These are phyloP conservation scores for Acanthurus tractus DNA, from an alignment of 2,797 vertebrate species.

Conservation along the genomic window DNA sequence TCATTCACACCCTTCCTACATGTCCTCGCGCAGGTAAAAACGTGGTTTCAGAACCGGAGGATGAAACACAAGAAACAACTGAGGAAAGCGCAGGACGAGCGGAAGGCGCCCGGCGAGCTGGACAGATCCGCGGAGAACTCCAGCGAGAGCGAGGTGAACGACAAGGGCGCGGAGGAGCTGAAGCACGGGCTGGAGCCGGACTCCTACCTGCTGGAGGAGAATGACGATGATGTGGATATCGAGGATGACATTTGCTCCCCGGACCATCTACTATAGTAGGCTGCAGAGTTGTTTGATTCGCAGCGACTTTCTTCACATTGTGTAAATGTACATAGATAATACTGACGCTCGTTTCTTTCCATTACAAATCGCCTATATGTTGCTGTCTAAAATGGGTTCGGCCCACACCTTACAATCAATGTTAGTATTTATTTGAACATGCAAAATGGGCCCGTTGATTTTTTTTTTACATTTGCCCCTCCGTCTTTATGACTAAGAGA, in stretches of 20 bases:
- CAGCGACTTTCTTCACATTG: slow-evolving; percentile 5
- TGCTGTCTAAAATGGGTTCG: background rate
- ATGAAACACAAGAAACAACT: slow-evolving; percentile 99
- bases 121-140: slow-evolving; percentile 87
- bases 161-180: slow-evolving; percentile 72
- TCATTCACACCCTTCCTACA: rapidly evolving
- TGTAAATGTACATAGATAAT: slow-evolving; percentile 68
- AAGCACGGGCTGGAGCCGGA: slow-evolving; percentile 79
- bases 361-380: background rate
- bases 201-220: slow-evolving; percentile 89
- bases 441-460: slow-evolving; percentile 22
- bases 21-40: slow-evolving; percentile 90
- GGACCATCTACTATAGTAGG: slow-evolving; percentile 87
- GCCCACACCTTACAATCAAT: slow-evolving; percentile 5
- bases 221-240: slow-evolving; percentile 94
- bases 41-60: slow-evolving; percentile 98
- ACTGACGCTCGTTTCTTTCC: slow-evolving; percentile 28
- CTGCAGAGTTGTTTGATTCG: slow-evolving; percentile 24
- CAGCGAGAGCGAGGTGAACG: slow-evolving; percentile 85
- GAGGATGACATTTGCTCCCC: slow-evolving; percentile 91
- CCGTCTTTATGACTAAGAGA: slow-evolving; percentile 7
- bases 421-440: slow-evolving; percentile 64
- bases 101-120: slow-evolving; percentile 85
- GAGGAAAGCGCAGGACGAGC: slow-evolving; percentile 94
- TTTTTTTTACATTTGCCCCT: slow-evolving; percentile 10